A percentile compares a stretch with the other conserved stretches of the same genome.
phyloP scores from a whole-genome alignment of 2,113 vertebrate genomes.

The Ciconia stormi region DNA sequence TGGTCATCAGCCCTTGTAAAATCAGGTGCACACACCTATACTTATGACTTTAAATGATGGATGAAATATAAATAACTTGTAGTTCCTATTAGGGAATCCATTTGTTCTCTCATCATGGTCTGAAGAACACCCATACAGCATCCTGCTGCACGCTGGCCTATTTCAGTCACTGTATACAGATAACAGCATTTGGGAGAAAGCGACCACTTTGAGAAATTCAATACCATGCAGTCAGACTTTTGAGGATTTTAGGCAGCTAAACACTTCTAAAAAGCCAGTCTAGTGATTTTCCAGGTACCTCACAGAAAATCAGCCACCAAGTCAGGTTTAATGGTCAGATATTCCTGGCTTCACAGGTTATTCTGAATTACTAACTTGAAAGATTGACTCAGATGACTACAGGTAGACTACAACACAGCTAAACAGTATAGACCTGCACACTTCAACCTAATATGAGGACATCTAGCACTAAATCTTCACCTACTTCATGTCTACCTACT shows the following conservation, averaged over 20 bases:
- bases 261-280: neutral
- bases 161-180: neutral
- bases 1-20: neutral
- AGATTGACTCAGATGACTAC: neutral
- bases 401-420: neutral
- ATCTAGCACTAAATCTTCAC: neutral
- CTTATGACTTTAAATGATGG: neutral
- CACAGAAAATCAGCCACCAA: neutral
- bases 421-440: neutral
- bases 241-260: neutral
- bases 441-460: neutral
- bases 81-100: neutral
- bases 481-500: neutral
- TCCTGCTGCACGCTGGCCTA: neutral
- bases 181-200: neutral
- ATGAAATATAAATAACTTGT: neutral
- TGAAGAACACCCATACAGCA: neutral
- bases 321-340: neutral
- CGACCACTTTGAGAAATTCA: neutral
- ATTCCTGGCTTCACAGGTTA: neutral
- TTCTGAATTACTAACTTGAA: neutral
- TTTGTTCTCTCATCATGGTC: neutral
- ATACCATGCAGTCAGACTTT: neutral
- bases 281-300: neutral
- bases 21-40: neutral